Evolutionary conservation across 2,797 vertebrate genomes (phyloP).

Genomic region (Anabas testudineus): DNA sequence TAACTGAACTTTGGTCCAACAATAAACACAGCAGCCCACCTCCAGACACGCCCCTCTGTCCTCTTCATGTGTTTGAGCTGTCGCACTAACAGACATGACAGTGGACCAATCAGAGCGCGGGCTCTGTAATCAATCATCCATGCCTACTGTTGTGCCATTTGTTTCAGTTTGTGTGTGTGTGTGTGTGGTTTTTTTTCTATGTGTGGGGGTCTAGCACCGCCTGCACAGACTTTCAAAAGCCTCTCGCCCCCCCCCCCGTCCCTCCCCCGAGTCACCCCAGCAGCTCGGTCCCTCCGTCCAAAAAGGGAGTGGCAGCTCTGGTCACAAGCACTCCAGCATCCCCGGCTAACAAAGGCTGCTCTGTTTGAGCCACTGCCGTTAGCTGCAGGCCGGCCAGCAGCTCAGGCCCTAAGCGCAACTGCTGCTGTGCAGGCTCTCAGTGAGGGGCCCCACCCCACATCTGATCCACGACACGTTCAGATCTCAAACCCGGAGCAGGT

Average conservation of each 20-base stretch:
- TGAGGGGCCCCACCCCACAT: conserved; percentile 29
- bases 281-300: conserved; percentile 55
- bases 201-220: conserved; percentile 14
- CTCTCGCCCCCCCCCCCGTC: conserved; percentile 7
- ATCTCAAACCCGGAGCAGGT: conserved; percentile 18
- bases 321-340: conserved; percentile 80
- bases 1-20: conserved; percentile 43
- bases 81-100: conserved; percentile 33
- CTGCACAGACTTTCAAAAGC: conserved; percentile 3
- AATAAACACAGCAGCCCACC: conserved; percentile 50
- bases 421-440: conserved; percentile 39
- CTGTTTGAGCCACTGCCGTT: conserved; percentile 69
- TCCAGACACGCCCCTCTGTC: conserved; percentile 43
- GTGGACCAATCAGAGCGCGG: conserved; percentile 45
- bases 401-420: conserved; percentile 62
- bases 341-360: conserved; percentile 82
- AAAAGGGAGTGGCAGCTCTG: conserved; percentile 76
- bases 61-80: conserved; percentile 24
- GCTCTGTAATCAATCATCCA: conserved; percentile 68
- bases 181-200: conserved; percentile 2
- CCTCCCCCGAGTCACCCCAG: conserved; percentile 44
- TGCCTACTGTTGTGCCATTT: conserved; percentile 55
- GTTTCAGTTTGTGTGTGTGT: conserved; percentile 18
- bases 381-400: conserved; percentile 56
- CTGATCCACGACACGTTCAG: conserved; percentile 14